phyloP scores from a whole-genome alignment of 2,888 invertebrate genomes.

The Callinectes sapidus region DNA sequence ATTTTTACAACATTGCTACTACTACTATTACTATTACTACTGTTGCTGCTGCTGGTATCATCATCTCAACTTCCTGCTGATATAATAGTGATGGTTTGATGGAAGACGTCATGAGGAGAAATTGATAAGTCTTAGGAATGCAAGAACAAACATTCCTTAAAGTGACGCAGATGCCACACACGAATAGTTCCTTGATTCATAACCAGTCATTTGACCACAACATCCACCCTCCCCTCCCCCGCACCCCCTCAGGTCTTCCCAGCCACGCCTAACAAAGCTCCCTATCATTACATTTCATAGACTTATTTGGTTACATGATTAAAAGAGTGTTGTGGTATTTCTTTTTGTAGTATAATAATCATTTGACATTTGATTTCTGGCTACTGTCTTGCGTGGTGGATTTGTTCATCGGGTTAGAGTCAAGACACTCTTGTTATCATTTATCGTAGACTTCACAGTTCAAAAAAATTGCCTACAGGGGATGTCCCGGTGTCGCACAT shows the following conservation, averaged over 20 bases:
- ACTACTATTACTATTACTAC: not conserved
- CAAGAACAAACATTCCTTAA: not conserved
- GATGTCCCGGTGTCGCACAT: not conserved
- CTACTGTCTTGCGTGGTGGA: no score
- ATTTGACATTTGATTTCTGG: no score
- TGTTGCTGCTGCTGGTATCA: not conserved
- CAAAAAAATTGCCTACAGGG: not conserved
- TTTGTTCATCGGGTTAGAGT: no score
- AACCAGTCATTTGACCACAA: not conserved
- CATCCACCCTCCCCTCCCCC: no score
- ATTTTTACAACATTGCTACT: not conserved
- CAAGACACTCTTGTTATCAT: no score
- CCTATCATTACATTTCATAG: not conserved
- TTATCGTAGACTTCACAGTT: not conserved
- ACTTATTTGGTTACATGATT: not conserved
- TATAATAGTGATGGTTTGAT: not conserved
- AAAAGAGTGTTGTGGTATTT: no score
- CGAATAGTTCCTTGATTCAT: not conserved
- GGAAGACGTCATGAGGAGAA: not conserved
- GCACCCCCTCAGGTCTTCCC: not conserved
- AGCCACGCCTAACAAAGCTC: not conserved
- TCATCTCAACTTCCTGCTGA: not conserved
- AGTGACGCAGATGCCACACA: not conserved
- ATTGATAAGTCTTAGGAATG: not conserved
- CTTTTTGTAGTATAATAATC: no score